A percentile compares a stretch with the other conserved stretches of the same genome.
Conservation (phyloP, 2,888 invertebrate genomes). For the Oscheius sp. region DNA sequence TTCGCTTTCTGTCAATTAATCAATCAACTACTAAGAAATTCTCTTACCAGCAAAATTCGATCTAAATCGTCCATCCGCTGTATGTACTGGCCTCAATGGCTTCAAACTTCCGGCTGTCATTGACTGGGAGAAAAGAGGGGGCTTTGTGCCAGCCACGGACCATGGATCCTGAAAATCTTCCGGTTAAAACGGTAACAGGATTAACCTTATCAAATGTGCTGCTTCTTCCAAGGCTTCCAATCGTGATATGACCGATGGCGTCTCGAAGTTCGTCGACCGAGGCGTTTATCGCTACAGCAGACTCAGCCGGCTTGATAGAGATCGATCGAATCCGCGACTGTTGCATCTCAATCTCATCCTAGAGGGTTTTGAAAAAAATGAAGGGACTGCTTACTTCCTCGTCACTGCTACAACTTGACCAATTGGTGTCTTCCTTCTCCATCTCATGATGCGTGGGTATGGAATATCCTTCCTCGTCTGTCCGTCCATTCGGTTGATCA, state of each 20-base stretch:
- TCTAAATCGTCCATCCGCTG: slow-evolving; percentile 65
- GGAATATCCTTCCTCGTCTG: slow-evolving; percentile 54
- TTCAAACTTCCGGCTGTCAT: slow-evolving; percentile 50
- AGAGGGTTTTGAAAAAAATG: not conserved
- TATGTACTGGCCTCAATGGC: slow-evolving; percentile 62
- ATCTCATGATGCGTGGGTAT: slow-evolving; percentile 17
- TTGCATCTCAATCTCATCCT: slow-evolving; percentile 54
- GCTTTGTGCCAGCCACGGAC: slow-evolving; percentile 43
- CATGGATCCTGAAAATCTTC: slow-evolving; percentile 61
- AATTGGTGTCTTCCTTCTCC: slow-evolving; percentile 45
- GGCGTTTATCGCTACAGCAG: slow-evolving; percentile 38
- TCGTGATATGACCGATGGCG: slow-evolving; percentile 64
- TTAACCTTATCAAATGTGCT: slow-evolving; percentile 62
- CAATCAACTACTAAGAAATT: too few relatives aligned
- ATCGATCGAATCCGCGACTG: slow-evolving; percentile 51
- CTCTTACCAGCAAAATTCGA: slow-evolving; percentile 57
- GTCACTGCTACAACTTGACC: slow-evolving; percentile 56
- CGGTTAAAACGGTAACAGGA: not conserved
- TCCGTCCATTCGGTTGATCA: slow-evolving; percentile 38
- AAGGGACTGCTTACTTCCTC: slow-evolving; percentile 33
- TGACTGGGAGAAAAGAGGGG: slow-evolving; percentile 63
- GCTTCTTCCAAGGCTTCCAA: slow-evolving; percentile 49
- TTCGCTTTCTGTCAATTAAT: too few relatives aligned
- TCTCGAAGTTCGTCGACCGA: slow-evolving; percentile 64
- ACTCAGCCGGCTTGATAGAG: slow-evolving; percentile 49